Base-by-base conservation (phyloP, 2,797 vertebrate species). In the Hafferia zeledoni region DNA sequence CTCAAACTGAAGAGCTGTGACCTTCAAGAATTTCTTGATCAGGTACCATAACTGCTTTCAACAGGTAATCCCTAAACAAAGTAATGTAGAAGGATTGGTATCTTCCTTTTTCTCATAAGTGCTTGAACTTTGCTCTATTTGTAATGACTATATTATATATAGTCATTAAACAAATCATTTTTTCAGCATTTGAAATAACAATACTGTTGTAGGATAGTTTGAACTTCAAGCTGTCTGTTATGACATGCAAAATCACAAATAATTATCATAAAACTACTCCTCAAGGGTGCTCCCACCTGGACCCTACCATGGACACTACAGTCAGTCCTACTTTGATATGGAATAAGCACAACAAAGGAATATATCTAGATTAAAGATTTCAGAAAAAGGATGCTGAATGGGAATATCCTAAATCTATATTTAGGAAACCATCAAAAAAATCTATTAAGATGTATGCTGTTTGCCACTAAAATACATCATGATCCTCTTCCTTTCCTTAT, bases 21-120 rank as follows among this genome's bases (percentile, higher is more conserved):
- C 37, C 98, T 99, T 52, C 93, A 98, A 61, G 97, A 89, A 57
- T 99, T 99, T 87, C 98, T 99, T 84, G 97, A 98, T 64, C 97
- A 99, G 99, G 99, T 99, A 97, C 24, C 35, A 17, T 33, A 82
- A 72, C 8, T 41, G 15, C 23, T 75, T 86, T 43, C 63, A 77
- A 68, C 17, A 55, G 68, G 27, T 43, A 80, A 78, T 13, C 28
- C 33, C 55, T 49, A 57, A 56, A 60, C n/a, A 49, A 61, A 87
- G 35, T 25, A 70, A 74, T 1, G 5, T n/a, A 89, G 28, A 41
- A 90, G 39, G 43, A 78, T 9, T 6, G 3, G 3, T 64, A 53
- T 56, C 13, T 72, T 75, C 31, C 27, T 50, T 81, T 79, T 77
- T 70, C 18, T 60, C 57, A 0, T 4, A 64, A 28, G 17, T 19